These are phyloP conservation scores for Gymnocephalus cernua DNA, from an alignment of 2,113 vertebrate species.

Conservation along the genomic window DNA sequence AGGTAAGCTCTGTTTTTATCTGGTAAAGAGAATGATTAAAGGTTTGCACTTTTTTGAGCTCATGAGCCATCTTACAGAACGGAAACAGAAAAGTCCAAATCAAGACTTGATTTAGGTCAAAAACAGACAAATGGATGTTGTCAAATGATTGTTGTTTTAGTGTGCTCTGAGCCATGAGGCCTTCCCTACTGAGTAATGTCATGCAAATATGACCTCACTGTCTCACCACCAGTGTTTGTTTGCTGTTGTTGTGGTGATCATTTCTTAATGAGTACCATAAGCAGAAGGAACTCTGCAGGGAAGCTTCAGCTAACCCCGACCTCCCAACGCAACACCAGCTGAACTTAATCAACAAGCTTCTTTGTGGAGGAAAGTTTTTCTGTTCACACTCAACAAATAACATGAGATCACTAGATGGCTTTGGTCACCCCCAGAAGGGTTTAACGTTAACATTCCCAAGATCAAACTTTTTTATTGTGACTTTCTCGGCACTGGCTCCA, in stretches of 20 bases:
- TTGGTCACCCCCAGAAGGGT: not conserved
- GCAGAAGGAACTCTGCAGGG: not conserved
- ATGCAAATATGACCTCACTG: slow-evolving; percentile 2
- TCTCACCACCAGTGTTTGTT: not conserved
- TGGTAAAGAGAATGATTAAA: not conserved
- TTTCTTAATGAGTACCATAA: slow-evolving; percentile 10
- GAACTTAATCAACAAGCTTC: not conserved
- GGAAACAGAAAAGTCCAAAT: not conserved
- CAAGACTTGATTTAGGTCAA: not conserved
- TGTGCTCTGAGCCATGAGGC: not conserved
- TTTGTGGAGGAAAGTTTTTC: not conserved
- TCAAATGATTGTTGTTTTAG: too few relatives aligned
- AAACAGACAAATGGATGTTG: not conserved
- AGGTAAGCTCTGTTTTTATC: slow-evolving; percentile 37
- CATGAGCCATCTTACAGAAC: too few relatives aligned
- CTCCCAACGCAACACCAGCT: not conserved
- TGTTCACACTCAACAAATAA: not conserved
- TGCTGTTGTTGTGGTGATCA: slow-evolving; percentile 13
- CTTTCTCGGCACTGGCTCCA: too few relatives aligned
- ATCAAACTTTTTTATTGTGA: not conserved
- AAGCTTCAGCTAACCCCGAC: not conserved
- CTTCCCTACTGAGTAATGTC: not conserved
- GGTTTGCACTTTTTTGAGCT: not conserved
- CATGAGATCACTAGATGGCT: not conserved
- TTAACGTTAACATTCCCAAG: not conserved